Percentiles rank a stretch among this genome's conserved stretches.
Conservation (phyloP, 2,113 vertebrate species). For the Aleadryas rufinucha region DNA sequence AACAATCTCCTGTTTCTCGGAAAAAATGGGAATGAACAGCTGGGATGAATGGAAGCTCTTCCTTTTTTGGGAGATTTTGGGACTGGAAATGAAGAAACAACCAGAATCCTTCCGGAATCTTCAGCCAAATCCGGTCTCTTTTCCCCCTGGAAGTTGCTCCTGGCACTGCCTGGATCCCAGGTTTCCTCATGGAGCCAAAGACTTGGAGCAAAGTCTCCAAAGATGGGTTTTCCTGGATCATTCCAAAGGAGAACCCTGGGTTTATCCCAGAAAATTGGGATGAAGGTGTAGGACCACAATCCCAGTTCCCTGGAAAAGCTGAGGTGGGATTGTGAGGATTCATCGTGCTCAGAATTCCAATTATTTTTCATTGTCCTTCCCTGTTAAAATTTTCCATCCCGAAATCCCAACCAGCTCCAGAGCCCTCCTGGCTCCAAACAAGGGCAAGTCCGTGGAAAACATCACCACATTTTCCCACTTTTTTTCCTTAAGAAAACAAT, state of each 20-base stretch:
- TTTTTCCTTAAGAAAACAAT: background rate
- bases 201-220: background rate
- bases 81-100: background rate
- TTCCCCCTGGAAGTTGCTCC: background rate
- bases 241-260: background rate
- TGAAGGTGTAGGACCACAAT: background rate
- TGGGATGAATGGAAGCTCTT: background rate
- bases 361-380: background rate
- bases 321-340: background rate
- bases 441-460: background rate
- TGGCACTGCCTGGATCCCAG: background rate
- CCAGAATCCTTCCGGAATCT: background rate
- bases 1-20: no score
- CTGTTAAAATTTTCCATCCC: background rate
- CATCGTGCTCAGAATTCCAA: background rate
- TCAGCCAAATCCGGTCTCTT: background rate
- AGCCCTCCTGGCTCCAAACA: background rate
- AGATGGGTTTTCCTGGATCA: background rate
- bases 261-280: background rate
- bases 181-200: background rate
- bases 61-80: background rate
- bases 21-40: no score
- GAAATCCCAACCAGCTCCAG: background rate
- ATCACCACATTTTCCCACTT: background rate
- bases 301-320: background rate